Percentiles rank a stretch among this genome's conserved stretches.
Evolutionary conservation across 2,888 invertebrate genomes (phyloP).

Genomic region (Watsonalla binaria): DNA sequence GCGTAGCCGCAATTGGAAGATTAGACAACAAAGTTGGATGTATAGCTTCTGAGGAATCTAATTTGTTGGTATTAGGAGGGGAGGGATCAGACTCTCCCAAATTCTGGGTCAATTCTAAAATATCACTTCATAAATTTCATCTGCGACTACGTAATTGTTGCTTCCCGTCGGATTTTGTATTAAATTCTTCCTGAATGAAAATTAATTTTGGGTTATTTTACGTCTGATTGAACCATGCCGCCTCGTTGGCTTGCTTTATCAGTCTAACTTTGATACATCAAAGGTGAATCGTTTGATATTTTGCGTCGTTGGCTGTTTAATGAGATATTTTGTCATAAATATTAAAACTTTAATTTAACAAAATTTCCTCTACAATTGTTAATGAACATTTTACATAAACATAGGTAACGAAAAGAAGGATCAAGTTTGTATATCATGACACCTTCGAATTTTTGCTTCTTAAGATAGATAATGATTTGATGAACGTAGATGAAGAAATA

Average conservation of each 20-base stretch:
- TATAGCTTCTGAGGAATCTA: constrained; percentile 48
- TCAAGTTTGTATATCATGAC: no score
- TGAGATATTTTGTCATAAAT: no score
- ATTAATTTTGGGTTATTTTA: constrained; percentile 19
- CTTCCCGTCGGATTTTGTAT: constrained; percentile 38
- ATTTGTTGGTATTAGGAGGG: constrained; percentile 48
- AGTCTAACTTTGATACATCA: no score
- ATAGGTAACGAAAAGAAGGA: no score
- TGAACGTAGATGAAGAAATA: no score
- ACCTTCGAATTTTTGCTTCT: no score
- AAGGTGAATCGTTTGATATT: no score
- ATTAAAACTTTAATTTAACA: no score
- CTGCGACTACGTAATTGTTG: constrained; percentile 51
- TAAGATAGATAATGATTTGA: no score
- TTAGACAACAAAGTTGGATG: constrained; percentile 40
- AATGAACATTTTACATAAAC: no score
- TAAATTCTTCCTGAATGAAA: constrained; percentile 46
- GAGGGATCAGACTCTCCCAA: constrained; percentile 24
- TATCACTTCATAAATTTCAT: constrained; percentile 59
- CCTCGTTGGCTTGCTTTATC: not conserved
- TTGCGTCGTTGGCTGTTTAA: no score
- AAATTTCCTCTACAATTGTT: no score
- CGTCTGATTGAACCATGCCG: constrained; percentile 5
- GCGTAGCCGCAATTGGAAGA: constrained; percentile 4
- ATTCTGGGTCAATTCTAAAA: constrained; percentile 33